Evolutionary conservation across 2,888 invertebrate species (phyloP).

Genomic region (Latrodectus elegans): DNA sequence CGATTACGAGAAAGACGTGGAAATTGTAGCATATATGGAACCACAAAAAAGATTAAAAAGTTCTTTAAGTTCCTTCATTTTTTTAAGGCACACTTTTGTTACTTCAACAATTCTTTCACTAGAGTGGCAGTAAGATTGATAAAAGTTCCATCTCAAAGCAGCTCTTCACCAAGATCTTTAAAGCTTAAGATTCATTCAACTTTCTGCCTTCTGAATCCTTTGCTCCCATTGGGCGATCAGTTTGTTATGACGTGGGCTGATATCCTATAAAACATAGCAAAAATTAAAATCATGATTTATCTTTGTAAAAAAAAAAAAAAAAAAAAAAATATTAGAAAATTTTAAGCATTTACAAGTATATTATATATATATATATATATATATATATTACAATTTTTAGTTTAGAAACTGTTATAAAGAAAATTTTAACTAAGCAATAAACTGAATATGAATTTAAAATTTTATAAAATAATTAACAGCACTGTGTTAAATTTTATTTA

Average conservation of each 20-base stretch:
- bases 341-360: no score
- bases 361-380: no score
- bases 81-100: slow-evolving; percentile 56
- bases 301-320: neutral
- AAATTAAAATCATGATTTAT: neutral
- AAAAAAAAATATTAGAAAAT: neutral
- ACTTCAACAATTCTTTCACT: slow-evolving; percentile 15
- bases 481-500: no score
- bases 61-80: slow-evolving; percentile 42
- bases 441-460: no score
- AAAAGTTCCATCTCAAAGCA: neutral
- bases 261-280: slow-evolving; percentile 26
- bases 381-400: no score
- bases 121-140: slow-evolving; percentile 2
- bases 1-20: slow-evolving; percentile 27
- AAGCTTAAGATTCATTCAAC: slow-evolving; percentile 34
- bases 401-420: no score
- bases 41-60: slow-evolving; percentile 25
- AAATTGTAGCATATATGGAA: slow-evolving; percentile 21
- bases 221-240: slow-evolving; percentile 70
- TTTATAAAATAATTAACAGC: no score
- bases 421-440: no score
- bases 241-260: slow-evolving; percentile 62
- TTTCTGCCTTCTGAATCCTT: slow-evolving; percentile 68
- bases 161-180: neutral